phyloP scores from a whole-genome alignment of 2,888 invertebrate genomes.

The Pachycephus smyrnensis region DNA sequence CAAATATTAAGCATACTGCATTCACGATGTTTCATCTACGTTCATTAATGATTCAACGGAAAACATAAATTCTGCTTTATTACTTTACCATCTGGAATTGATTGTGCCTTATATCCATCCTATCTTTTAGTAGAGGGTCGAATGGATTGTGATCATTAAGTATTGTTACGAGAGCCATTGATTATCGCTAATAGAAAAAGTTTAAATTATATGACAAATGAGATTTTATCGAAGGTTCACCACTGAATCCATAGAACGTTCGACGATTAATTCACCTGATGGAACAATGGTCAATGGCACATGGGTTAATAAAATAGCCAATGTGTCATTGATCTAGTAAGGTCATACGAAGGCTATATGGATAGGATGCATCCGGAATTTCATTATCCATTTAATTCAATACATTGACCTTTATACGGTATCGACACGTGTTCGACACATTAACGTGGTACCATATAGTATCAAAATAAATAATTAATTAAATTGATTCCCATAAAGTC shows the following conservation, averaged over 20 bases:
- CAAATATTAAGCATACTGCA: neutral
- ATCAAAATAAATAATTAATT: neutral
- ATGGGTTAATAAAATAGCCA: constrained; percentile 2
- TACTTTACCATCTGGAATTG: neutral
- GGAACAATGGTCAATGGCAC: neutral
- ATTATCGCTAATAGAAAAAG: neutral
- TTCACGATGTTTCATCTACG: neutral
- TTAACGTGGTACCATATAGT: neutral
- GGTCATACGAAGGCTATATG: constrained; percentile 7
- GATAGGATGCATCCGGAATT: neutral
- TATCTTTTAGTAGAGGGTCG: neutral
- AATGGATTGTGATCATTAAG: neutral
- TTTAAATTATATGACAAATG: neutral
- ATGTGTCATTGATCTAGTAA: constrained; percentile 23
- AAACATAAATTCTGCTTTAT: neutral
- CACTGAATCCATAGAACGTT: neutral
- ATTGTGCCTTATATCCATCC: neutral
- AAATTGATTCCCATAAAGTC: neutral
- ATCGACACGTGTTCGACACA: neutral
- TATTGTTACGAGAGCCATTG: neutral
- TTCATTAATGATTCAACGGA: neutral
- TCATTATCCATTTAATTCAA: neutral
- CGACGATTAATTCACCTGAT: neutral
- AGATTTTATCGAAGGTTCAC: neutral
- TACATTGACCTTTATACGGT: neutral